Base-by-base conservation (phyloP, 2,113 vertebrate species). In the Zootoca vivipara region DNA sequence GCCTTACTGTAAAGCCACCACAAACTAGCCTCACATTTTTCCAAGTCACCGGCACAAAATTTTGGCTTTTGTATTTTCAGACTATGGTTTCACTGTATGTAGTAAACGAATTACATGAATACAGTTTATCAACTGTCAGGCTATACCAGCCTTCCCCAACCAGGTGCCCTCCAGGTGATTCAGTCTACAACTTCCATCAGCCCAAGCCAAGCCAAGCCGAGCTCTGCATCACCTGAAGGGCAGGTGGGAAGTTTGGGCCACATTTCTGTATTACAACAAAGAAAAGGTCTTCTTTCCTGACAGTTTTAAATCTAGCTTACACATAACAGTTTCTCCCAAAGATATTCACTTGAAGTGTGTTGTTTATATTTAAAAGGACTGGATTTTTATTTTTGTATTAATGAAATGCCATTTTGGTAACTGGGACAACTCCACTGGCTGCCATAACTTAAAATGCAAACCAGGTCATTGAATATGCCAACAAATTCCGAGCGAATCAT, bases 11-110 rank as follows among this genome's bases (percentile, higher is more conserved):
- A 33, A 85, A 85, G 87, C 82, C 79, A 42, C n/a, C 72, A 70
- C 52, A 26, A 58, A 89, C 91, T 73, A n/a, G 24, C 78, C 5
- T 26, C 93, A 20, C 18, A 15, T 30, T 30, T 62, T 62, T 40
- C 26, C 35, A 69, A 52, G 3, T 28, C 13, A 30, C 35, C 52
- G 69, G 33, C n/a, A 22, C 28, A 35, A 72, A 90, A 28, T 67
- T 91, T 40, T 87, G 87, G 28, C 13, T 16, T 90, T 78, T 67
- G 58, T 40, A 73, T 91, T 46, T 26, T 84, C 80, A 12, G 40
- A 42, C 33, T 70, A 84, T 40, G 52, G 70, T 30, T 78, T 86
- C 81, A 7, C 15, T 22, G 67, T 72, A 30, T 91, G 88, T 89
- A 78, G 78, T 70, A 64, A 84, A 73, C 58, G 83, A 82, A 87